A percentile compares a stretch with the other conserved stretches of the same genome.
These are phyloP conservation scores for Tinea semifulvella DNA, from an alignment of 2,888 invertebrate genomes.

Conservation along the genomic window DNA sequence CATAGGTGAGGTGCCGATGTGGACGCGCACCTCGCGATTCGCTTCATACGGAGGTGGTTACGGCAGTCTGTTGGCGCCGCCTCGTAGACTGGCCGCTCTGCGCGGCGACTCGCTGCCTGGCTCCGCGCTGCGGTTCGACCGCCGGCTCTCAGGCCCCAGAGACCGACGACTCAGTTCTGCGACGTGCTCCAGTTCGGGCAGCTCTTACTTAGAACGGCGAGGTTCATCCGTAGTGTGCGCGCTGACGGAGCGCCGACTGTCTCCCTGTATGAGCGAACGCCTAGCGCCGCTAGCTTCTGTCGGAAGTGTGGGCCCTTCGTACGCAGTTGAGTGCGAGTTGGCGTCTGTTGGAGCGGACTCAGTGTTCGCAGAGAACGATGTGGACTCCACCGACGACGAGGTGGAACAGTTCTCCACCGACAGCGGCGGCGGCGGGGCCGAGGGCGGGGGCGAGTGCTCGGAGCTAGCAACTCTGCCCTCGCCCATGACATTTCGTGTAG, in stretches of 20 bases:
- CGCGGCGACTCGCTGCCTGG: conserved; percentile 70
- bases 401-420: conserved; percentile 86
- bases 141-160: conserved; percentile 53
- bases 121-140: conserved; percentile 62
- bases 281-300: conserved; percentile 83
- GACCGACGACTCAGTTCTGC: conserved; percentile 79
- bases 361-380: conserved; percentile 78
- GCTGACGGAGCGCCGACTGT: conserved; percentile 80
- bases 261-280: conserved; percentile 71
- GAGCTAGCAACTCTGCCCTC: conserved; percentile 49
- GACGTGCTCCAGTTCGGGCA: conserved; percentile 86
- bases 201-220: conserved; percentile 83
- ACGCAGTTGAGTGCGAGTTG: conserved; percentile 74
- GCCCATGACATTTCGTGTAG: conserved; percentile 33
- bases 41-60: conserved; percentile 69
- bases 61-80: conserved; percentile 75
- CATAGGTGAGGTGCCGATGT: conserved; percentile 73
- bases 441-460: conserved; percentile 64
- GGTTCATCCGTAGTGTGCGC: conserved; percentile 83
- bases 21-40: conserved; percentile 51
- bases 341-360: conserved; percentile 80
- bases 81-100: conserved; percentile 68
- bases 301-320: conserved; percentile 78
- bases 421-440: conserved; percentile 70
- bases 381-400: conserved; percentile 83